Percentiles rank a stretch among this genome's conserved stretches.
Evolutionary conservation across 2,797 vertebrate species (phyloP).

Genomic region (Micromesistius poutassou): DNA sequence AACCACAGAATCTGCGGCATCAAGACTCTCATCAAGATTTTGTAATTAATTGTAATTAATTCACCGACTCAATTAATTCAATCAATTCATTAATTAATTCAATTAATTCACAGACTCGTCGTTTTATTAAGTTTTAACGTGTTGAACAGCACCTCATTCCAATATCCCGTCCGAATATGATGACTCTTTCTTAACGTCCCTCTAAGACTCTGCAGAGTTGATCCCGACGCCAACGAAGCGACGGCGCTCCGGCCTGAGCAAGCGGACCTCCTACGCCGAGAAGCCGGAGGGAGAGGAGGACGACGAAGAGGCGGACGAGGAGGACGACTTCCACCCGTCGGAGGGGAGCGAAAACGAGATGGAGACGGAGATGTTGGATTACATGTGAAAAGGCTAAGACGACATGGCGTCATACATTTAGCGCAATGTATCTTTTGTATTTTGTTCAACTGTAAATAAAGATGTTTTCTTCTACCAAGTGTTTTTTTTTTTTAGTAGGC

Average conservation of each 20-base stretch:
- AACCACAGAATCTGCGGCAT: background rate
- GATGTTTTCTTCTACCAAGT: constrained; percentile 2
- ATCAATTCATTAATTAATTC: no score
- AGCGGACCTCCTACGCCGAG: background rate
- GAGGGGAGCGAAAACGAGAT: constrained; percentile 97
- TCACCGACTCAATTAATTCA: no score
- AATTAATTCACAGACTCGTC: no score
- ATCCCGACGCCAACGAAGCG: constrained; percentile 25
- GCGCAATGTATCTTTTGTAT: background rate
- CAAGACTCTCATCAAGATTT: no score
- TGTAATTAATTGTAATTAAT: no score
- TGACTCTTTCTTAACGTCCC: no score
- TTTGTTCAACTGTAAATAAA: constrained; percentile 30
- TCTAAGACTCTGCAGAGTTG: constrained; percentile 16
- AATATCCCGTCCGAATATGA: no score
- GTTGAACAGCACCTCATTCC: no score
- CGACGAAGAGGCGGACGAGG: constrained; percentile 74
- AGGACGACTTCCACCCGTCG: constrained; percentile 89
- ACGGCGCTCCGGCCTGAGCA: constrained; percentile 16
- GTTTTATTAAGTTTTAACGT: no score
- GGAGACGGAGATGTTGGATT: constrained; percentile 96
- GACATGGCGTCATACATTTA: background rate
- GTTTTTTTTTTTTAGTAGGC: background rate
- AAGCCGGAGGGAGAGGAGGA: background rate
- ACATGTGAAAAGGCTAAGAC: constrained; percentile 70